Conservation (phyloP, 2,888 invertebrate species). For the Crocallis elinguaria region DNA sequence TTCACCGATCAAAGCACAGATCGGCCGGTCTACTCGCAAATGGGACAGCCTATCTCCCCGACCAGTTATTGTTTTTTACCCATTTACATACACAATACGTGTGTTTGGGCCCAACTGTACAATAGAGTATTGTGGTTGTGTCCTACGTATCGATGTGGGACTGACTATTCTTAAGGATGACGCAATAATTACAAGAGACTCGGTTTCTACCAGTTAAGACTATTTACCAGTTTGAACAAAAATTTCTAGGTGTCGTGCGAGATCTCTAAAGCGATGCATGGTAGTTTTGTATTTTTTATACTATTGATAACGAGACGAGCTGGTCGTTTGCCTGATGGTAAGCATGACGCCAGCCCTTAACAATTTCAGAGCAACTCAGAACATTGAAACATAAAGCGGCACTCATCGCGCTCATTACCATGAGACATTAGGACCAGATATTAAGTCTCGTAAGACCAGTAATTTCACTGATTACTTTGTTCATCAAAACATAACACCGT, state of each 20-base stretch:
- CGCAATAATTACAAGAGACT: slow-evolving; percentile 16
- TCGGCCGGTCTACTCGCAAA: slow-evolving; percentile 32
- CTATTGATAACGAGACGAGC: too few relatives aligned
- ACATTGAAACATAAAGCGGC: too few relatives aligned
- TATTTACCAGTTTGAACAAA: neutral
- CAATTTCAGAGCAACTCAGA: too few relatives aligned
- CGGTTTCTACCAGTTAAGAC: neutral
- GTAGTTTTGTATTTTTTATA: too few relatives aligned
- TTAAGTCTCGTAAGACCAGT: too few relatives aligned
- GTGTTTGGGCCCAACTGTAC: slow-evolving; percentile 24
- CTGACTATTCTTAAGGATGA: slow-evolving; percentile 23
- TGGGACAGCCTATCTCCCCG: slow-evolving; percentile 48
- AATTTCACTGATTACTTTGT: too few relatives aligned
- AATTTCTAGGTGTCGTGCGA: neutral
- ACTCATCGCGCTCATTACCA: too few relatives aligned
- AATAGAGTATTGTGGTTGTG: slow-evolving; percentile 46
- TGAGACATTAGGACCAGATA: too few relatives aligned
- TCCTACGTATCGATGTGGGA: slow-evolving; percentile 34
- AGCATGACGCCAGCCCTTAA: too few relatives aligned
- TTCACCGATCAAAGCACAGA: slow-evolving; percentile 23
- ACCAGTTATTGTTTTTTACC: slow-evolving; percentile 57
- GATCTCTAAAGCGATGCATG: too few relatives aligned
- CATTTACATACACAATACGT: slow-evolving; percentile 35
- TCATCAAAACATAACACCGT: too few relatives aligned
- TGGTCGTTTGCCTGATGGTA: too few relatives aligned